Base-by-base conservation (phyloP, 92 coral and sea anemone species). In the Palythoa grandis region DNA sequence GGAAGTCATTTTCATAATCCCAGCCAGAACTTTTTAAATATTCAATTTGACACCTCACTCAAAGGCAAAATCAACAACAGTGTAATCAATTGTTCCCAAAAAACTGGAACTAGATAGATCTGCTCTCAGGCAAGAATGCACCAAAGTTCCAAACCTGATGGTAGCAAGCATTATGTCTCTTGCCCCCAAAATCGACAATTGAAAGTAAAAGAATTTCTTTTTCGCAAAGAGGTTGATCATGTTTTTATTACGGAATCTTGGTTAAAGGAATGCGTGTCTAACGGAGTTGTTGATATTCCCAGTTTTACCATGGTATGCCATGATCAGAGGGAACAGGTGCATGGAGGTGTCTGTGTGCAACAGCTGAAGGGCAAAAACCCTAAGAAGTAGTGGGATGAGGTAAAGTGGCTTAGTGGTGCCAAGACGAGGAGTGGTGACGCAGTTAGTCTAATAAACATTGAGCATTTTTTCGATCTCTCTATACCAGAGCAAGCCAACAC, bases 201-300 rank as follows among this genome's bases (percentile, higher is more conserved):
- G n/a, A n/a, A 80, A 63, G 48, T 80, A 24, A 54, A 11, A 9
- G 74, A 80, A 47, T 52, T 84, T 84, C 70, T 52, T 19, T 17
- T 20, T 71, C 47, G 80, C 8, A 84, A 72, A 17, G 80, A 84
- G 19, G 70, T 54, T 4, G 25, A 52, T 53, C 68, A 72, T 12
- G 57, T n/a, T 35, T 37, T 83, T 40, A 50, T 82, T 60, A 83
- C 78, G 37, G 77, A 83, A 69, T 67, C 77, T 5, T 83, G 83
- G 83, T 52, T 78, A 20, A 56, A 79, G 29, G 78, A 83, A 15
- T 48, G 68, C 11, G 68, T 71, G 48, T 11, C 80, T 13, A 67
- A 84, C 24, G 29, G 87, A 15, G 69, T 63, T 63, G 69, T 63
- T 16, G 15, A 63, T 63, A 63, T 63, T 63, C 69, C 69, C n/a